Base-by-base conservation (phyloP, 2,797 vertebrate genomes). In the Holocentrus rufus region DNA sequence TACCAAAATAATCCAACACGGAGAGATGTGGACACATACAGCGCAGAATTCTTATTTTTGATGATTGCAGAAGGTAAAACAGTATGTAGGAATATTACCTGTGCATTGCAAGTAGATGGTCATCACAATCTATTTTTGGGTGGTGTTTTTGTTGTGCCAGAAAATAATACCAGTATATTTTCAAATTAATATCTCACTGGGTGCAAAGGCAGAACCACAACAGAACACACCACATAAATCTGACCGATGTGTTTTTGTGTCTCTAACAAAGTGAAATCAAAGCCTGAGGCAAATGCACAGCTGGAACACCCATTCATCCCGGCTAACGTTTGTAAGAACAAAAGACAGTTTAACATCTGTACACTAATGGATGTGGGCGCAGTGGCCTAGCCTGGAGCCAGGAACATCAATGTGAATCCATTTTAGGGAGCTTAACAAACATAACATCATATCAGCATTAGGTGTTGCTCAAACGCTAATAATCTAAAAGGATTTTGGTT, bases 351-450 rank as follows among this genome's bases (percentile, higher is more conserved):
- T 72, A 67, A 79, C 53, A 75, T 81, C 73, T 80, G 64, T 84
- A 73, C 52, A 57, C 58, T 68, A 69, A 77, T 30, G 58, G 58
- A 74, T 65, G 46, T 69, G 61, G 67, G 61, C 52, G 68, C 65
- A 76, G 46, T 79, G 63, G 59, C 50, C 76, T 53, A 65, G 79
- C 81, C 75, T 65, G 36, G 60, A 82, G 84, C 68, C 49, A 79
- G n/a, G 31, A 63, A 23, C 49, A 69, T 56, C 46, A 81, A 72
- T 65, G 65, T 55, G 39, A 39, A 78, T 79, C 62, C 23, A 81
- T 82, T 74, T 72, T 53, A 53, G 72, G 61, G 27, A 63, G 57
- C 46, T 62, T 68, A 23, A 74, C 34, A 62, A 36, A 27, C 23
- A 53, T 63, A 60, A 68, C n/a, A 36, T 2, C 44, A 27, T 60